phyloP scores from a whole-genome alignment of 2,888 invertebrate genomes.

The Trichacis sp. region DNA sequence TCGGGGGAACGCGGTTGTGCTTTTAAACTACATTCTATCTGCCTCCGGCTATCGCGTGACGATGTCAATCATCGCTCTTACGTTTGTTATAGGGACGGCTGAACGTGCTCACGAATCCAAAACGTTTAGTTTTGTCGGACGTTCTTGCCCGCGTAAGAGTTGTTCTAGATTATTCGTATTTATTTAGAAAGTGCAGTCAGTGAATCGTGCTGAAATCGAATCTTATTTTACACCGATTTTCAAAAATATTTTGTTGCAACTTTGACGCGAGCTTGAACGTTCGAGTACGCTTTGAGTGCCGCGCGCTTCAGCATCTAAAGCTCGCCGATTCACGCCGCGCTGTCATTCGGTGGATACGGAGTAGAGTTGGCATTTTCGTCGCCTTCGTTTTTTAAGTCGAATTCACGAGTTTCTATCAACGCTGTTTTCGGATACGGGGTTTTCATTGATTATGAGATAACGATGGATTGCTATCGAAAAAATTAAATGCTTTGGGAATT shows the following conservation, averaged over 20 bases:
- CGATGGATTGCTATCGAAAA: too few species aligned
- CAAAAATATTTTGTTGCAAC: too few species aligned
- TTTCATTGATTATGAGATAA: too few species aligned
- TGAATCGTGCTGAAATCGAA: too few species aligned
- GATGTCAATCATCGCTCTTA: constrained; percentile 25
- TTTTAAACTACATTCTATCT: constrained; percentile 35
- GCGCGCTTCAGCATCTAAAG: constrained; percentile 43
- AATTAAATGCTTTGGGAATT: too few species aligned
- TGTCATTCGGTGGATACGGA: constrained; percentile 45
- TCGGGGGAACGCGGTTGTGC: constrained; percentile 22
- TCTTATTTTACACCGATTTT: too few species aligned
- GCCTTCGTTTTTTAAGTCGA: constrained; percentile 16
- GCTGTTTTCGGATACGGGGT: background rate
- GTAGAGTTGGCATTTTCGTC: constrained; percentile 54
- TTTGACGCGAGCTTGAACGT: constrained; percentile 41
- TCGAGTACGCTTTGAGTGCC: constrained; percentile 36
- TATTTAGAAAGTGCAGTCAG: too few species aligned
- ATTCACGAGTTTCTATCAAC: background rate
- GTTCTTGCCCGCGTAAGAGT: constrained; percentile 22
- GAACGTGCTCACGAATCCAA: constrained; percentile 38
- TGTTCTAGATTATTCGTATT: too few species aligned
- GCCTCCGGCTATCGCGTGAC: constrained; percentile 33
- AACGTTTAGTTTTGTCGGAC: constrained; percentile 34
- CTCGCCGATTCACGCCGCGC: constrained; percentile 33
- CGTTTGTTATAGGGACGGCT: constrained; percentile 40